Percentiles rank a stretch among this genome's conserved stretches.
Conservation (phyloP, 2,113 vertebrate species). For the Corythaeola cristata region DNA sequence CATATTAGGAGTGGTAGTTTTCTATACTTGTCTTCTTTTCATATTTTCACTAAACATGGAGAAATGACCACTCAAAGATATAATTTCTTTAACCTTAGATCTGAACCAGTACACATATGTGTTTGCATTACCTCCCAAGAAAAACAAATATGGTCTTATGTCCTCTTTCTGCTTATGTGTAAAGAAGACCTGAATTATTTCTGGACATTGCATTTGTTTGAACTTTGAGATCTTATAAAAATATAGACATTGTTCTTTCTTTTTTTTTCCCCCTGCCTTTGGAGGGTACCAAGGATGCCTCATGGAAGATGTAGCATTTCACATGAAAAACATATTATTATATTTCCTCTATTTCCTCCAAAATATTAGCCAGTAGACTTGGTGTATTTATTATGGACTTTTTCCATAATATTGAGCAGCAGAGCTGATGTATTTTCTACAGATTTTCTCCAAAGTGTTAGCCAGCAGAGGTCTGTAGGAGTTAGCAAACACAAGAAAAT, state of each 20-base stretch:
- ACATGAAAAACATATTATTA: background rate
- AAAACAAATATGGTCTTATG: rapidly evolving
- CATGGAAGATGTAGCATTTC: background rate
- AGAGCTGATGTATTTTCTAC: background rate
- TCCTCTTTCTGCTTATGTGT: background rate
- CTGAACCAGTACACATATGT: background rate
- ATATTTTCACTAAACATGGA: background rate
- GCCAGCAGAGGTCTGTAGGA: background rate
- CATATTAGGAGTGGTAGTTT: background rate
- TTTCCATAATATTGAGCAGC: background rate
- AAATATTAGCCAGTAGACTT: background rate
- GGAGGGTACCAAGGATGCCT: background rate
- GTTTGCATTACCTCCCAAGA: background rate
- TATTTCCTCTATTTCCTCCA: background rate
- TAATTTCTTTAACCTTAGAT: background rate
- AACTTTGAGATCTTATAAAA: background rate
- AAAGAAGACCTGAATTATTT: background rate
- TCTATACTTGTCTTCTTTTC: background rate
- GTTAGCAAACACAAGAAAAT: background rate
- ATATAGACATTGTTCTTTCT: background rate
- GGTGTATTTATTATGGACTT: background rate
- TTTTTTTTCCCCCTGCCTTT: background rate
- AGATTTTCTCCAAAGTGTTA: background rate
- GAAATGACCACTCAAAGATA: background rate
- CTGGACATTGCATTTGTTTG: background rate